These are phyloP conservation scores for Erynnis tages DNA, from an alignment of 2,888 invertebrate species.

Conservation along the genomic window DNA sequence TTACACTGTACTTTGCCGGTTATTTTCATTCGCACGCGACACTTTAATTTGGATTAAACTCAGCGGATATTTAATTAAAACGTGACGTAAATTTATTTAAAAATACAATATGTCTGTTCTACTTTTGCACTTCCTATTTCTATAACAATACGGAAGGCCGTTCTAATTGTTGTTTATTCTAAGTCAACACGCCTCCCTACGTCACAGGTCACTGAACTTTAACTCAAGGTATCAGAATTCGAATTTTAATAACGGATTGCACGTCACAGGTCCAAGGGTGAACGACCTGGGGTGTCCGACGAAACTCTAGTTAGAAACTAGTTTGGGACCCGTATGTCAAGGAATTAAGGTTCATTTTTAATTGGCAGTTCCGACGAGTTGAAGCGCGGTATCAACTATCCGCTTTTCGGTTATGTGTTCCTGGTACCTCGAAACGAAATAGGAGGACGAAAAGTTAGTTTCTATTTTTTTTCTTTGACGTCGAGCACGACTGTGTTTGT, in stretches of 20 bases:
- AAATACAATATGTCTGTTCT: too few species aligned
- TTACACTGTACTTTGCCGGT: too few species aligned
- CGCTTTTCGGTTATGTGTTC: too few species aligned
- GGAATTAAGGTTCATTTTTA: slow-evolving; percentile 42
- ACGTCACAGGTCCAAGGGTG: slow-evolving; percentile 65
- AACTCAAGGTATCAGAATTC: slow-evolving; percentile 55
- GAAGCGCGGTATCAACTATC: too few species aligned
- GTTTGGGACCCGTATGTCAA: slow-evolving; percentile 39
- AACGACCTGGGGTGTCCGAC: slow-evolving; percentile 66
- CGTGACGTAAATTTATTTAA: too few species aligned
- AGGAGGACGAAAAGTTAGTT: too few species aligned
- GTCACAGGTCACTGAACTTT: slow-evolving; percentile 40
- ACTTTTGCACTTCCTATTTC: neutral
- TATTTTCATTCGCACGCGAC: too few species aligned
- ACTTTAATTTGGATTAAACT: too few species aligned
- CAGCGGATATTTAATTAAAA: too few species aligned
- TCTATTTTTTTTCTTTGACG: too few species aligned
- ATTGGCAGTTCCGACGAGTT: slow-evolving; percentile 33
- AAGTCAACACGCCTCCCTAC: slow-evolving; percentile 40
- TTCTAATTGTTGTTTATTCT: neutral
- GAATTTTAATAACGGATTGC: slow-evolving; percentile 70
- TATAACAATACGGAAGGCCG: neutral
- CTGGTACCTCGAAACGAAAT: too few species aligned
- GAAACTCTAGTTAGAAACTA: slow-evolving; percentile 4
- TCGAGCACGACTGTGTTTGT: too few species aligned